Percentiles rank a stretch among this genome's conserved stretches.
These are phyloP conservation scores for Coenobita brevimanus DNA, from an alignment of 1,140 invertebrate genomes.

Conservation along the genomic window DNA sequence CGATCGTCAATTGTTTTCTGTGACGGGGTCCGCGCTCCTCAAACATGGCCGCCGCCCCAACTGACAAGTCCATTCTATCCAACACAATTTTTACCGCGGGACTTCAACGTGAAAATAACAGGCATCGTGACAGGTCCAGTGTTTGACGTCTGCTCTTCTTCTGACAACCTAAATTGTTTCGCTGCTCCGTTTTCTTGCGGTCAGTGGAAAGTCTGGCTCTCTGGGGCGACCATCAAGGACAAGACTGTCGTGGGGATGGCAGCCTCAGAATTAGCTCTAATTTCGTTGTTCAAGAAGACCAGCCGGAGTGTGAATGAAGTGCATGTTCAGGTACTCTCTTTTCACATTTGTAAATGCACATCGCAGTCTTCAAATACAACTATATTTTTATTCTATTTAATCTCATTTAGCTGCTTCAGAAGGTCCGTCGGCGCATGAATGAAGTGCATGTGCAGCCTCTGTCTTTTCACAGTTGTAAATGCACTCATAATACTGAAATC, in stretches of 20 bases:
- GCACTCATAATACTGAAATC: no score
- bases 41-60: constrained; percentile 59
- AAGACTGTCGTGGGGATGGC: constrained; percentile 2
- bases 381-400: no score
- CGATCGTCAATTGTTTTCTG: constrained; percentile 64
- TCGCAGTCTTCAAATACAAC: no score
- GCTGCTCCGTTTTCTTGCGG: constrained; percentile 46
- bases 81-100: constrained; percentile 61
- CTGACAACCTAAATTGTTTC: constrained; percentile 65
- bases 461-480: no score
- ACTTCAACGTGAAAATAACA: constrained; percentile 65
- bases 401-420: no score
- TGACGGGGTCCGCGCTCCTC: constrained; percentile 65
- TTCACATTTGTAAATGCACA: no score
- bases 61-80: constrained; percentile 65
- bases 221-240: not conserved
- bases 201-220: not conserved
- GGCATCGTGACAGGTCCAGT: constrained; percentile 62
- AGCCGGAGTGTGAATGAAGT: no score
- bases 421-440: no score
- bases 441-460: no score
- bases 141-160: constrained; percentile 59
- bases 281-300: no score
- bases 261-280: not conserved
- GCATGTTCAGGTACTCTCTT: no score